These are phyloP conservation scores for Blastobasis lacticolella DNA, from an alignment of 2,888 invertebrate genomes.

Conservation along the genomic window DNA sequence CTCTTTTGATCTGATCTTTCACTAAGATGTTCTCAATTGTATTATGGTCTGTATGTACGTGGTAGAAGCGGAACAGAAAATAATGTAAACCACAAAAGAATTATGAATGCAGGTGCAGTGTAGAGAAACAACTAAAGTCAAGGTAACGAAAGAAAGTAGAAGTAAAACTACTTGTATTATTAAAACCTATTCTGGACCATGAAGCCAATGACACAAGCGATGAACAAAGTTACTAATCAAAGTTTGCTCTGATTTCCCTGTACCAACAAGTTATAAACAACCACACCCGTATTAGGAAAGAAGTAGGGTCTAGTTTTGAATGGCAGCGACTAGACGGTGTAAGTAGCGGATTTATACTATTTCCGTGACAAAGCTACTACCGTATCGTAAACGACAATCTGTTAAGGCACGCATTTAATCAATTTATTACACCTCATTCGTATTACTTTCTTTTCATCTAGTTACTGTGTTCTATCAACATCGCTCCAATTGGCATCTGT, in stretches of 20 bases:
- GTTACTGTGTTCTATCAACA: constrained; percentile 26
- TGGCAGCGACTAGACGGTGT: background rate
- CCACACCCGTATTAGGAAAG: too few relatives aligned
- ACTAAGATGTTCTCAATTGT: too few relatives aligned
- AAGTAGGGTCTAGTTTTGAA: background rate
- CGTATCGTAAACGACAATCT: constrained; percentile 36
- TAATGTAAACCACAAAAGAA: too few relatives aligned
- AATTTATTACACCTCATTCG: constrained; percentile 32
- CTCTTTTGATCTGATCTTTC: too few relatives aligned
- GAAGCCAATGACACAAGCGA: constrained; percentile 7
- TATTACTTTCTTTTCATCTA: constrained; percentile 32
- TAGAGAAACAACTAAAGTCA: constrained; percentile 4
- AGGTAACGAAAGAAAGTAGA: constrained; percentile 11
- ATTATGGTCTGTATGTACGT: too few relatives aligned
- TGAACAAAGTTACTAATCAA: constrained; percentile 1
- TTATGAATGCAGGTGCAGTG: too few relatives aligned
- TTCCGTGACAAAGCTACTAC: constrained; percentile 34
- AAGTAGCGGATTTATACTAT: constrained; percentile 15
- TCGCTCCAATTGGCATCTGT: constrained; percentile 42
- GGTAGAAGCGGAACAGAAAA: too few relatives aligned
- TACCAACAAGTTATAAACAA: background rate
- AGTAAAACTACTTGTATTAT: constrained; percentile 8
- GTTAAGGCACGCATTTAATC: constrained; percentile 43
- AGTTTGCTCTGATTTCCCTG: background rate
- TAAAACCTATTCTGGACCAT: background rate